Base-by-base conservation (phyloP, 2,888 invertebrate genomes). In the Pyralis farinalis region DNA sequence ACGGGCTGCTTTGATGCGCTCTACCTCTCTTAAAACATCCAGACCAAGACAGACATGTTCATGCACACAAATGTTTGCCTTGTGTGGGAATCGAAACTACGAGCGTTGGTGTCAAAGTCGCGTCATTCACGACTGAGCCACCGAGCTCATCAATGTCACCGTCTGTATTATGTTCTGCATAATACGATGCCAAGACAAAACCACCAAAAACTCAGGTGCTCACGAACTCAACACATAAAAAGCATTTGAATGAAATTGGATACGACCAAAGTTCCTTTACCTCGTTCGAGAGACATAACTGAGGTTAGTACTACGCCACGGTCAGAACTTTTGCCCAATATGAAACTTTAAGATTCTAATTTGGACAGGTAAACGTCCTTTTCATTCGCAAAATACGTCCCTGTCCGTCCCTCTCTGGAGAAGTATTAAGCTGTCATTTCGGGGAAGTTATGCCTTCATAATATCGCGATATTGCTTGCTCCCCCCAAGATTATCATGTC, bases 391-490 rank as follows among this genome's bases (percentile, higher is more conserved):
- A 58, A 63, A 64, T 77, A 77, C 16, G 16, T 16, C 4, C 16
- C 16, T 16, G 3, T 4, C 63, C 48, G 51, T 42, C 58, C 58
- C 58, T 46, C 39, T 53, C 49, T 55, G 51, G 20, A 44, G 46
- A 51, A 55, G 65, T 63, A 72, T 70, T 73, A 77, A 65, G 63
- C 58, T 61, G 64, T 63, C 74, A 60, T 59, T 56, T 58, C 53
- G 55, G 53, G 55, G 51, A 62, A 70, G 68, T 67, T 71, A 66
- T 64, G 67, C 49, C 56, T 51, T 49, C 53, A 67, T 71, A 66
- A 67, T 65, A 62, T 62, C 55, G 50, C 46, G 64, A 78, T 80
- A 80, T 79, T 74, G 62, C 71, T 79, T 74, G 62, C 71, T 55
- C 55, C 49, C 56, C 55, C 54, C 44, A 51, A 67, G 74, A 76